Evolutionary conservation across 2,113 vertebrate genomes (phyloP).

Genomic region (Chinchilla lanigera): DNA sequence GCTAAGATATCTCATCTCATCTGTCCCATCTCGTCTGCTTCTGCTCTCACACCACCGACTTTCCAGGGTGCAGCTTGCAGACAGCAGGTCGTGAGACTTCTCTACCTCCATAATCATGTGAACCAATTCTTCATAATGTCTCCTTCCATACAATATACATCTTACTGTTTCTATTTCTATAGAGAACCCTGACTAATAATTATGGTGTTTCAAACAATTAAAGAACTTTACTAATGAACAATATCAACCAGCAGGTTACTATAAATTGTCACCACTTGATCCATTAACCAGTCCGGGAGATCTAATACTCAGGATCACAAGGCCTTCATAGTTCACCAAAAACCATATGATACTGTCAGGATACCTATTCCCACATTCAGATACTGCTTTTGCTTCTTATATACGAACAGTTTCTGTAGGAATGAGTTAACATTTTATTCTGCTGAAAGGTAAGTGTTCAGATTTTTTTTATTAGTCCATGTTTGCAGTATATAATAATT

Average conservation of each 20-base stretch:
- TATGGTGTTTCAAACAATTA: neutral
- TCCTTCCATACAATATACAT: neutral
- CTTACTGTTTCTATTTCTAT: neutral
- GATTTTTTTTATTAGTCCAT: neutral
- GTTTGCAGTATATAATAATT: neutral
- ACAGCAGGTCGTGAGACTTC: neutral
- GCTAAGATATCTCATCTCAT: neutral
- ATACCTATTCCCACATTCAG: neutral
- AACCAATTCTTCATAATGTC: neutral
- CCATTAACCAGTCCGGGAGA: neutral
- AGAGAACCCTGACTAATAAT: neutral
- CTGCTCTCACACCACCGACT: neutral
- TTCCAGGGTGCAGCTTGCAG: neutral
- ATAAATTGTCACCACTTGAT: neutral
- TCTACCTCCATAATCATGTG: neutral
- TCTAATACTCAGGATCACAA: too few relatives aligned
- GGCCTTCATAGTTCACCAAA: accelerated
- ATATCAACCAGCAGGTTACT: neutral
- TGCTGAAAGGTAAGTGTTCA: neutral
- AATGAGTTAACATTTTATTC: neutral
- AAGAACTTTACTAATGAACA: neutral
- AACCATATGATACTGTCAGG: neutral
- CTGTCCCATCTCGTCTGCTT: neutral
- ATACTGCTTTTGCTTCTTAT: neutral
- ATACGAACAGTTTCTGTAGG: neutral